Conservation (phyloP, 2,888 invertebrate genomes). For the Pachliopta kotzebuea region DNA sequence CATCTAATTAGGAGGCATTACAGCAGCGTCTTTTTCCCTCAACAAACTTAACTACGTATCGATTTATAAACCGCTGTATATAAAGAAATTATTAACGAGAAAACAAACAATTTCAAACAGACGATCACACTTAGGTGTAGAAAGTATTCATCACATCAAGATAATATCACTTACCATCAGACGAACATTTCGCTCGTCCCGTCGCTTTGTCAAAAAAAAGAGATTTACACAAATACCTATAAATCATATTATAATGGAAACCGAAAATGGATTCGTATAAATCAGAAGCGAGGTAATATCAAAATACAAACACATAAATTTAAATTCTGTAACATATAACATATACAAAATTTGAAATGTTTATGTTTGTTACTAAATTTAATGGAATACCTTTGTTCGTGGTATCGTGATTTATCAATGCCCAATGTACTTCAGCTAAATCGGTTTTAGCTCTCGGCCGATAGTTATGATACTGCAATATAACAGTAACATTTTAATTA, state of each 20-base stretch:
- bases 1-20: too few species aligned
- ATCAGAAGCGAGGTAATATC: slow-evolving; percentile 23
- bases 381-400: slow-evolving; percentile 25
- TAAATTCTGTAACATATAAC: slow-evolving; percentile 21
- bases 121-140: too few species aligned
- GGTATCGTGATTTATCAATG: not conserved
- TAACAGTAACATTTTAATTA: not conserved
- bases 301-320: slow-evolving; percentile 27
- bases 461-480: not conserved
- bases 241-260: slow-evolving; percentile 21
- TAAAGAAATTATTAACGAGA: too few species aligned
- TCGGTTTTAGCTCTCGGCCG: not conserved
- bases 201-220: not conserved
- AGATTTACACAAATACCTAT: slow-evolving; percentile 1
- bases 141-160: too few species aligned
- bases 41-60: too few species aligned
- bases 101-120: too few species aligned
- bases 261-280: slow-evolving; percentile 23
- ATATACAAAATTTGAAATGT: slow-evolving; percentile 21
- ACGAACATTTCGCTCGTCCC: too few species aligned
- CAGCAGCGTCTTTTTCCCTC: too few species aligned
- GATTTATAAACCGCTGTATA: too few species aligned
- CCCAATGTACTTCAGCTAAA: not conserved
- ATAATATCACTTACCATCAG: too few species aligned
- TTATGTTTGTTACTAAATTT: slow-evolving; percentile 21